These are phyloP conservation scores for Tenthredo livida DNA, from an alignment of 2,888 invertebrate genomes.

Conservation along the genomic window DNA sequence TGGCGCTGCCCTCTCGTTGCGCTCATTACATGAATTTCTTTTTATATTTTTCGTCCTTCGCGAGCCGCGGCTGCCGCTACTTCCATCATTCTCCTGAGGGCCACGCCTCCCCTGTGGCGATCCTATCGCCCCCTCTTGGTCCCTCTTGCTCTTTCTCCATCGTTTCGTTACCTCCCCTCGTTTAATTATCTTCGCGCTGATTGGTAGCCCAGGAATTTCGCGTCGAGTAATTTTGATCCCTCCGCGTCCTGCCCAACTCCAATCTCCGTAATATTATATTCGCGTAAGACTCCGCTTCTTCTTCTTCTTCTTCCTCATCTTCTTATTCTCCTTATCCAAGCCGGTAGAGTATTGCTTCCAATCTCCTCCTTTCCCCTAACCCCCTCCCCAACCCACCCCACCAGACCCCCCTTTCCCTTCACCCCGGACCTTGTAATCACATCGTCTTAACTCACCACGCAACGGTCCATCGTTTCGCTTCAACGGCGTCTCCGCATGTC, in stretches of 20 bases:
- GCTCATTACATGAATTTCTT: slow-evolving; percentile 59
- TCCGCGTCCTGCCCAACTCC: slow-evolving; percentile 64
- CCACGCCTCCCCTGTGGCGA: slow-evolving; percentile 76
- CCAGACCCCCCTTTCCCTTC: neutral
- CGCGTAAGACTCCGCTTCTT: slow-evolving; percentile 55
- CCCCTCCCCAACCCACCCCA: neutral
- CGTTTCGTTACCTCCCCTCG: slow-evolving; percentile 68
- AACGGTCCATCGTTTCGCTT: slow-evolving; percentile 33
- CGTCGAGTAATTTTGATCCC: slow-evolving; percentile 76
- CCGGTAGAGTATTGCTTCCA: slow-evolving; percentile 65
- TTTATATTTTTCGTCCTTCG: slow-evolving; percentile 60
- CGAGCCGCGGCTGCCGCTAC: slow-evolving; percentile 65
- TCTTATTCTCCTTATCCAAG: slow-evolving; percentile 56
- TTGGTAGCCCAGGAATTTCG: slow-evolving; percentile 76
- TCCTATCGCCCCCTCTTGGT: slow-evolving; percentile 68
- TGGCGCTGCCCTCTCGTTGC: slow-evolving; percentile 51
- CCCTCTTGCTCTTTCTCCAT: slow-evolving; percentile 54
- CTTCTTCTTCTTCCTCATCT: slow-evolving; percentile 27
- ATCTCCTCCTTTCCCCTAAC: slow-evolving; percentile 44
- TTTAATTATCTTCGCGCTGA: slow-evolving; percentile 77
- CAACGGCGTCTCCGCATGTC: neutral
- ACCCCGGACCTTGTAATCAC: slow-evolving; percentile 52
- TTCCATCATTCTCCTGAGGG: slow-evolving; percentile 74
- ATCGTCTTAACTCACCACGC: slow-evolving; percentile 50
- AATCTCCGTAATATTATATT: slow-evolving; percentile 64